Percentiles rank a stretch among this genome's conserved stretches.
phyloP scores from a whole-genome alignment of 2,888 invertebrate species.

The Allolobophora icterica region DNA sequence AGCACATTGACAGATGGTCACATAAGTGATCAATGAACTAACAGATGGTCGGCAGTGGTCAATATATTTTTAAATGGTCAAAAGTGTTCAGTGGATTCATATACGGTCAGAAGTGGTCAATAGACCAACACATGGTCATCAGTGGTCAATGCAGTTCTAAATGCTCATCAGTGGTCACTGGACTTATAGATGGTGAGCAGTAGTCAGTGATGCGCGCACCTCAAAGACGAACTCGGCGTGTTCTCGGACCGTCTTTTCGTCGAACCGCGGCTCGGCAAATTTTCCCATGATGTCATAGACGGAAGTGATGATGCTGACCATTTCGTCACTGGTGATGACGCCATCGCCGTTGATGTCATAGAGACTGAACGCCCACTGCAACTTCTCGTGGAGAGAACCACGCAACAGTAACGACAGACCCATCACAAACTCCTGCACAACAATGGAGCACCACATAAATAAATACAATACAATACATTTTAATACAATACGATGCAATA shows the following conservation, averaged over 20 bases:
- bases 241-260: constrained; percentile 83
- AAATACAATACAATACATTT: no score
- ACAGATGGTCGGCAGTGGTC: no score
- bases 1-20: no score
- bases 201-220: constrained; percentile 69
- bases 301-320: constrained; percentile 82
- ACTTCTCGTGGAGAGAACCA: constrained; percentile 89
- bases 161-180: not conserved
- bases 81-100: not conserved
- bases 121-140: not conserved
- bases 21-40: no score
- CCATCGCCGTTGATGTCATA: constrained; percentile 94
- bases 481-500: no score
- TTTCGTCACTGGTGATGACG: constrained; percentile 75
- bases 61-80: not conserved
- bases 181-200: no score
- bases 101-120: not conserved
- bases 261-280: constrained; percentile 82
- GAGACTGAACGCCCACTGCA: constrained; percentile 92
- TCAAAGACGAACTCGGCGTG: constrained; percentile 92
- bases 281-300: constrained; percentile 95
- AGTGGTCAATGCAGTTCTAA: not conserved
- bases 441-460: not conserved
- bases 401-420: constrained; percentile 89
- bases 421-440: constrained; percentile 85